Conservation (phyloP, 2,113 vertebrate species). For the Menura novaehollandiae region DNA sequence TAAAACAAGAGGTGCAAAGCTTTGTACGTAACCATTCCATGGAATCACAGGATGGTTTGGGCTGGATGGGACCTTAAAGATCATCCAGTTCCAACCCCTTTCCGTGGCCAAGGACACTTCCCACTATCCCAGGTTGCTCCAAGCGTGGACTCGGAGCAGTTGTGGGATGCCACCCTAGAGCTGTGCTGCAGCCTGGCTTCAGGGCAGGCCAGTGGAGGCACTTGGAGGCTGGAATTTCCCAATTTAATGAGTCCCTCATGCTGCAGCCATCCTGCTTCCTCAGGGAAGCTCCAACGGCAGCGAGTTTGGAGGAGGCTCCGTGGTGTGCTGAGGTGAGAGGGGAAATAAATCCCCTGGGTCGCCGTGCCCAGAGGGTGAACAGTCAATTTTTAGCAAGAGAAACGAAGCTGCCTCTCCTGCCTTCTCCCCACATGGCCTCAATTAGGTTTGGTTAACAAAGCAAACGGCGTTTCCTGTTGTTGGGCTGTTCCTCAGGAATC, state of each 20-base stretch:
- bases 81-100: background rate
- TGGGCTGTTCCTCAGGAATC: background rate
- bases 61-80: background rate
- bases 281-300: background rate
- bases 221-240: background rate
- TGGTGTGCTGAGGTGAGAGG: background rate
- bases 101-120: background rate
- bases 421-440: background rate
- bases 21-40: background rate
- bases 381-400: background rate
- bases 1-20: background rate
- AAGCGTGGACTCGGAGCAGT: background rate
- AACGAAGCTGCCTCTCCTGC: background rate
- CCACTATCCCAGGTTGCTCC: background rate
- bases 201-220: fast-evolving
- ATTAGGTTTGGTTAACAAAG: conserved; percentile 1
- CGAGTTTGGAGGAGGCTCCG: background rate
- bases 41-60: background rate
- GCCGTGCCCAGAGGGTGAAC: background rate
- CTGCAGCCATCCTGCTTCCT: fast-evolving
- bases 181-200: background rate
- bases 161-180: background rate
- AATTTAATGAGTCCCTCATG: background rate
- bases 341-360: background rate
- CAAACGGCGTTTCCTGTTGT: background rate